phyloP scores from a whole-genome alignment of 2,113 vertebrate genomes.

The Alligator sinensis region DNA sequence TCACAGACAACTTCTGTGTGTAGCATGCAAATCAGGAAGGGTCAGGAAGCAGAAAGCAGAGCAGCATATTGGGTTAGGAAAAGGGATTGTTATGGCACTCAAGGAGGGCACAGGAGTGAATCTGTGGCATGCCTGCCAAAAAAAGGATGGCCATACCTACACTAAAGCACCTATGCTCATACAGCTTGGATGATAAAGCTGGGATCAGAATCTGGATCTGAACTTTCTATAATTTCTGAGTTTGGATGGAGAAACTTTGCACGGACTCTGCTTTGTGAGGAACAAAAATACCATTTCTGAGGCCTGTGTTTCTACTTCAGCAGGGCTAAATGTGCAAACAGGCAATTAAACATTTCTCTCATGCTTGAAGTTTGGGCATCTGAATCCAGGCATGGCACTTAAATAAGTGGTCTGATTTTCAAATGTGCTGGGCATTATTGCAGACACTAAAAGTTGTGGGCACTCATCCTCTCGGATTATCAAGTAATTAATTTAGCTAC shows the following conservation, averaged over 20 bases:
- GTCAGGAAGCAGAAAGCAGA: too few species aligned
- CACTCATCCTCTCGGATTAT: background rate
- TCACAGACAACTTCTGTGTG: too few species aligned
- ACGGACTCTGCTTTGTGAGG: background rate
- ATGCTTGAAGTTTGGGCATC: background rate
- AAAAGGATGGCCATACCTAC: too few species aligned
- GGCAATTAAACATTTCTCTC: background rate
- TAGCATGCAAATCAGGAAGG: too few species aligned
- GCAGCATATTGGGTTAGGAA: too few species aligned
- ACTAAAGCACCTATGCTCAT: background rate
- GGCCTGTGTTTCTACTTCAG: accelerated
- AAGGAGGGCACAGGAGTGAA: too few species aligned
- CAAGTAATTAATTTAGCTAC: background rate
- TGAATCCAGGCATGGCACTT: background rate
- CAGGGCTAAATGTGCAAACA: background rate
- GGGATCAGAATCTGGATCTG: background rate
- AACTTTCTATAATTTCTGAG: accelerated
- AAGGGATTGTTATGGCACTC: too few species aligned
- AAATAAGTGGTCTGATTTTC: background rate
- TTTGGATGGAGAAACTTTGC: background rate
- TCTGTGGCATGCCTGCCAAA: too few species aligned
- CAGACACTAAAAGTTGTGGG: background rate
- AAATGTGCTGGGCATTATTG: background rate
- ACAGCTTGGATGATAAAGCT: background rate
- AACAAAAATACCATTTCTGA: background rate